Evolutionary conservation across 2,888 invertebrate species (phyloP).

Genomic region (Megalurothrips usitatus): DNA sequence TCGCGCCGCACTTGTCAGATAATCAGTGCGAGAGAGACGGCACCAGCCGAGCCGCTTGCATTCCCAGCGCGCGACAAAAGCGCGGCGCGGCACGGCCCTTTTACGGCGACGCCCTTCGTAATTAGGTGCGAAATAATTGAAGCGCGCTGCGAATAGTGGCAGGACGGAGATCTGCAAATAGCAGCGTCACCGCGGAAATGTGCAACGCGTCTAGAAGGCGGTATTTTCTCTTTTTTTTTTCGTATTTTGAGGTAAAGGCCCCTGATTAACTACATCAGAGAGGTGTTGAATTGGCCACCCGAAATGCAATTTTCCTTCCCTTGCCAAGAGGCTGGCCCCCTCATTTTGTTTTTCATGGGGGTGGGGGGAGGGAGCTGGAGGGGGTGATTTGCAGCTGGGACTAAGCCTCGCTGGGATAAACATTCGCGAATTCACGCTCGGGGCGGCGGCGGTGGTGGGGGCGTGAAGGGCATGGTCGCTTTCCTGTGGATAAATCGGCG

Average conservation of each 20-base stretch:
- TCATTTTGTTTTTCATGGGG: not conserved
- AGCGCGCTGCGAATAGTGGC: not conserved
- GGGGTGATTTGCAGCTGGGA: constrained; percentile 2
- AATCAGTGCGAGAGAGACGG: too few species aligned
- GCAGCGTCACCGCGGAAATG: not conserved
- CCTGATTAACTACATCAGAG: too few species aligned
- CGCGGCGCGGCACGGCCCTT: too few species aligned
- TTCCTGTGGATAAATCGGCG: not conserved
- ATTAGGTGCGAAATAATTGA: not conserved
- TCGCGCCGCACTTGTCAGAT: too few species aligned
- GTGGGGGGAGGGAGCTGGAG: not conserved
- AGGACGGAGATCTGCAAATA: not conserved
- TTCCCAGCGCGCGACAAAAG: too few species aligned
- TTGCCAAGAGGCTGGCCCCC: not conserved
- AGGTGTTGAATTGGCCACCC: not conserved
- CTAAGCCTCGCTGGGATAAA: constrained; percentile 12
- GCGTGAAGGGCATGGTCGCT: not conserved
- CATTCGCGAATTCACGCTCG: constrained; percentile 21
- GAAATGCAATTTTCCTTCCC: constrained; percentile 3
- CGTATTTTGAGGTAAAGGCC: too few species aligned
- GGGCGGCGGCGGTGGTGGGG: not conserved
- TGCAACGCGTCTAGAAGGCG: not conserved
- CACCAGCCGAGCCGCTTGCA: too few species aligned
- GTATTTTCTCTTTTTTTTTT: too few species aligned
- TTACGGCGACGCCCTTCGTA: not conserved